Percentiles rank a stretch among this genome's conserved stretches.
Evolutionary conservation across 2,888 invertebrate genomes (phyloP).

Genomic region (Camptogramma bilineatum): DNA sequence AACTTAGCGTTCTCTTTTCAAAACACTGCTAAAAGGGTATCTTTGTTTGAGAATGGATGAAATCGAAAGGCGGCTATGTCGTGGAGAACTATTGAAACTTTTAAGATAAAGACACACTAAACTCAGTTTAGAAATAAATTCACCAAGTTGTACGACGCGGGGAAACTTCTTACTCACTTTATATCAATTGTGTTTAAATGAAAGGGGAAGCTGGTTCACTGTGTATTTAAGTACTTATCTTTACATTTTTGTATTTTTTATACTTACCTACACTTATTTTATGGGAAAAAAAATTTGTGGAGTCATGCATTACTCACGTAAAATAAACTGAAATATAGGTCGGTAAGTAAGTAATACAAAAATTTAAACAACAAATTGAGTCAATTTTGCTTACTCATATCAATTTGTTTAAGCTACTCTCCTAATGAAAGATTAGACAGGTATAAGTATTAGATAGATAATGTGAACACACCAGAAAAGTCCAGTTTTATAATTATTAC

Average conservation of each 20-base stretch:
- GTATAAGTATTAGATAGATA: too few relatives aligned
- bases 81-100: conserved; percentile 48
- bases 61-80: conserved; percentile 44
- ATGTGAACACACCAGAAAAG: too few relatives aligned
- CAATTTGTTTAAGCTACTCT: too few relatives aligned
- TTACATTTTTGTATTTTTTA: background rate
- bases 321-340: too few relatives aligned
- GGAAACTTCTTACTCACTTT: conserved; percentile 41
- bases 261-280: too few relatives aligned
- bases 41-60: conserved; percentile 41
- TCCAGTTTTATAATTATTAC: too few relatives aligned
- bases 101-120: conserved; percentile 47
- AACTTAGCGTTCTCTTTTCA: background rate
- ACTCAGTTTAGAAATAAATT: conserved; percentile 48
- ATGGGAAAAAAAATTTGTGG: too few relatives aligned
- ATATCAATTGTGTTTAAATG: conserved; percentile 41
- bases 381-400: too few relatives aligned
- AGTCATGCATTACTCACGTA: too few relatives aligned
- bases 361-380: too few relatives aligned
- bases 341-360: too few relatives aligned
- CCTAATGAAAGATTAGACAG: too few relatives aligned
- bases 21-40: conserved; percentile 31
- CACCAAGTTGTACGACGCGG: conserved; percentile 32
- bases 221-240: background rate
- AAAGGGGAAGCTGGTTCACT: conserved; percentile 26